Percentiles rank a stretch among this genome's conserved stretches.
Evolutionary conservation across 2,888 invertebrate species (phyloP).

Genomic region (Cantharis flavilabris): DNA sequence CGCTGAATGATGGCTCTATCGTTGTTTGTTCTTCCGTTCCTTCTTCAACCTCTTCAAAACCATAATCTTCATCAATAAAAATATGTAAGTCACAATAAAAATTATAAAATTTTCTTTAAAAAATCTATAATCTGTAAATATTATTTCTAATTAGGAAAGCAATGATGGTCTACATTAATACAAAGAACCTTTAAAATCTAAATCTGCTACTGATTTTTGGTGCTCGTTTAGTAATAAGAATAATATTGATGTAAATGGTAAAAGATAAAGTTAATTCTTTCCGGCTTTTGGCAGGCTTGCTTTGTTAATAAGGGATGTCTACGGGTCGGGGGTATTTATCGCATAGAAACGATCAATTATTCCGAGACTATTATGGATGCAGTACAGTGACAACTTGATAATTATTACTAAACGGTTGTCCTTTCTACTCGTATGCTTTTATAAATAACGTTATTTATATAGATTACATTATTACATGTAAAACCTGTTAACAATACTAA

Average conservation of each 20-base stretch:
- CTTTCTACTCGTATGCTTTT: conserved; percentile 1
- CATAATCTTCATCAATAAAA: no score
- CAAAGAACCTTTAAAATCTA: not conserved
- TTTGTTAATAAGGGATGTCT: conserved; percentile 17
- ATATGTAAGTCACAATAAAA: no score
- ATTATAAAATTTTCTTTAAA: no score
- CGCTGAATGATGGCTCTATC: no score
- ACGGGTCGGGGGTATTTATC: conserved; percentile 15
- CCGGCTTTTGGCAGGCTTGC: conserved; percentile 5
- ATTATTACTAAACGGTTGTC: conserved; percentile 40
- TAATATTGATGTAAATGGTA: not conserved
- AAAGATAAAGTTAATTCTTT: not conserved
- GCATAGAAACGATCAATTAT: conserved; percentile 20
- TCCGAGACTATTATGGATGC: conserved; percentile 16
- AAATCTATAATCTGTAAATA: no score
- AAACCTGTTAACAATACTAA: conserved; percentile 4
- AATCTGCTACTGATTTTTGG: not conserved
- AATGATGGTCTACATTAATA: no score
- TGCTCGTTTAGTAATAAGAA: not conserved
- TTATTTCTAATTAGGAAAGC: no score
- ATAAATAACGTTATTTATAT: conserved; percentile 13
- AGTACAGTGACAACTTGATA: conserved; percentile 38
- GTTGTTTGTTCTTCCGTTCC: no score
- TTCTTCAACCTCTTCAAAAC: no score
- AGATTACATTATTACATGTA: conserved; percentile 3